Percentiles rank a stretch among this genome's conserved stretches.
Evolutionary conservation across 2,888 invertebrate genomes (phyloP).

Genomic region (Diarsia dahlii): DNA sequence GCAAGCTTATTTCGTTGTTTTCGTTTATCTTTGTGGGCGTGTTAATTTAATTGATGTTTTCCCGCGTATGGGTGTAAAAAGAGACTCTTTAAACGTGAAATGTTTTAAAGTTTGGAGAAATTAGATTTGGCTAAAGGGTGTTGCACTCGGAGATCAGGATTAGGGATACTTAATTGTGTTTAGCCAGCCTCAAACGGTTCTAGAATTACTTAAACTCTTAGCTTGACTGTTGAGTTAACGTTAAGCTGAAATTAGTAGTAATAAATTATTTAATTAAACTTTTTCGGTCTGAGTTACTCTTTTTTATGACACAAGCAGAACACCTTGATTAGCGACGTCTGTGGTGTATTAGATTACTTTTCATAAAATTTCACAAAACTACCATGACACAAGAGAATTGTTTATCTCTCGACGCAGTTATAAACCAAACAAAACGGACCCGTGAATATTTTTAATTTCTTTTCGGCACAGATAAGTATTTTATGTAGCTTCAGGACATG

Average conservation of each 20-base stretch:
- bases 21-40: constrained; percentile 13
- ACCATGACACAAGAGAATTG: background rate
- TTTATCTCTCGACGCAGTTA: constrained; percentile 1
- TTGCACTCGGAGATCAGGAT: background rate
- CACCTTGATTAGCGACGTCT: background rate
- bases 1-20: constrained; percentile 35
- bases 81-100: background rate
- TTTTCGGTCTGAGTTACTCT: background rate
- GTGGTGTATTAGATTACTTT: background rate
- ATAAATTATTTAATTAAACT: background rate
- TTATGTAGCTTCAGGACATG: constrained; percentile 4
- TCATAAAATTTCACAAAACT: constrained; percentile 3
- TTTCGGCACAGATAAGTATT: constrained; percentile 22
- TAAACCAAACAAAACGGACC: constrained; percentile 22
- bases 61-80: background rate
- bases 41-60: constrained; percentile 39
- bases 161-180: background rate
- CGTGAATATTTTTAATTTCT: constrained; percentile 22
- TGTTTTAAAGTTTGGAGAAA: constrained; percentile 9
- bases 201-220: background rate
- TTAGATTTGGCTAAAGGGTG: background rate
- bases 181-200: background rate
- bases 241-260: background rate
- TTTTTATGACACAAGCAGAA: background rate
- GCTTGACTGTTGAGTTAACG: background rate